Conservation (phyloP, 2,113 vertebrate genomes). For the Rynchops niger region DNA sequence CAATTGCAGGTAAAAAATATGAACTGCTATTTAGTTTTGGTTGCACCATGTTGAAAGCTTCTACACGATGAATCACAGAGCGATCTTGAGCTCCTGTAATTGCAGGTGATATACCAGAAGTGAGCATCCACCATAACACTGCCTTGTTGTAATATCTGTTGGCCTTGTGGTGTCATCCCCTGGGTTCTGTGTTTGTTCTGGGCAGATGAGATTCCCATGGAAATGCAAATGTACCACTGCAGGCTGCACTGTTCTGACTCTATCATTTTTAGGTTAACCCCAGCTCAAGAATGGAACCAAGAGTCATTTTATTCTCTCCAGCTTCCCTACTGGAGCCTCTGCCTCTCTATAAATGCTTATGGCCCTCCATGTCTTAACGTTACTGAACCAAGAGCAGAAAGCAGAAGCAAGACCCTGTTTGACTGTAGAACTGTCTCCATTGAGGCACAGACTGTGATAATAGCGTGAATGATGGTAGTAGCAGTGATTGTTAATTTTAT, state of each 20-base stretch:
- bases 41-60: neutral
- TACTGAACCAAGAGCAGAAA: neutral
- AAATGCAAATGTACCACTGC: neutral
- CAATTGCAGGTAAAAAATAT: neutral
- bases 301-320: neutral
- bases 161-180: too few relatives aligned
- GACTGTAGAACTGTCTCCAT: neutral
- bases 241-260: neutral
- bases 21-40: neutral
- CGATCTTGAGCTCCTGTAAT: neutral
- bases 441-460: neutral
- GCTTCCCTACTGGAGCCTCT: neutral
- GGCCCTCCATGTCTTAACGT: neutral
- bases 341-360: neutral
- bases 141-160: neutral
- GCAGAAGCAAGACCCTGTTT: neutral
- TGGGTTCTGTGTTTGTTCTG: neutral
- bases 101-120: neutral
- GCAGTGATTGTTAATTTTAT: neutral
- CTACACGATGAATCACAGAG: neutral
- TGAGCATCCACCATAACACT: neutral
- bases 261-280: neutral
- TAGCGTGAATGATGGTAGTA: too few relatives aligned
- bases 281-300: neutral
- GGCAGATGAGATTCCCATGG: neutral